Percentiles rank a stretch among this genome's conserved stretches.
These are phyloP conservation scores for Ectemnius cavifrons DNA, from an alignment of 2,888 invertebrate genomes.

Conservation along the genomic window DNA sequence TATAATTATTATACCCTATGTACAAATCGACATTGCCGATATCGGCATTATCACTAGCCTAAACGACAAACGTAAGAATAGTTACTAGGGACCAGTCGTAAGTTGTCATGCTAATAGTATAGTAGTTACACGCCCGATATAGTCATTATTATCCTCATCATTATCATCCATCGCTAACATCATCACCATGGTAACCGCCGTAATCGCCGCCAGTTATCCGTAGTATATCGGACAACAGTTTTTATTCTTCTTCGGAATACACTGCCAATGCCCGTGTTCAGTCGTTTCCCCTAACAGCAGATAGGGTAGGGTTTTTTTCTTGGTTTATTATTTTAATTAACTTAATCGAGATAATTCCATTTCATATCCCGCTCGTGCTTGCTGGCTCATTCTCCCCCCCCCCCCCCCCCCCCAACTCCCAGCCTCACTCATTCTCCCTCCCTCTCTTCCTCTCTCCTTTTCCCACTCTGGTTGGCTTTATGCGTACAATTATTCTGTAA, in stretches of 20 bases:
- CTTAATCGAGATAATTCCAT: conserved; percentile 54
- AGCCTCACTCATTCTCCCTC: background rate
- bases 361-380: conserved; percentile 9
- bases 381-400: background rate
- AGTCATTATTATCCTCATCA: conserved; percentile 44
- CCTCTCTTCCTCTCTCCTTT: background rate
- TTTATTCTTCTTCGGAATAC: conserved; percentile 68
- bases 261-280: conserved; percentile 67
- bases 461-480: background rate
- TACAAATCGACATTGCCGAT: conserved; percentile 62
- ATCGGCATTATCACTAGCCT: conserved; percentile 57
- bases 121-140: conserved; percentile 70
- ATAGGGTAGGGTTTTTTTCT: conserved; percentile 23
- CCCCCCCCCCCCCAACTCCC: background rate
- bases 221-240: conserved; percentile 50
- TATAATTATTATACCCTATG: conserved; percentile 61
- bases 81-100: conserved; percentile 72
- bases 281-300: conserved; percentile 52
- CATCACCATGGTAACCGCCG: conserved; percentile 37
- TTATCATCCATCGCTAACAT: conserved; percentile 19
- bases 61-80: conserved; percentile 68
- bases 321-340: conserved; percentile 48
- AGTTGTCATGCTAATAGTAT: conserved; percentile 72
- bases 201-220: conserved; percentile 31
- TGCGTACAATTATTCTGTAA: too few relatives aligned